Evolutionary conservation across 2,888 invertebrate genomes (phyloP), one percentile per base, ranked within the genome.

Genomic region (Spatulosminthurus flaviceps): DNA sequence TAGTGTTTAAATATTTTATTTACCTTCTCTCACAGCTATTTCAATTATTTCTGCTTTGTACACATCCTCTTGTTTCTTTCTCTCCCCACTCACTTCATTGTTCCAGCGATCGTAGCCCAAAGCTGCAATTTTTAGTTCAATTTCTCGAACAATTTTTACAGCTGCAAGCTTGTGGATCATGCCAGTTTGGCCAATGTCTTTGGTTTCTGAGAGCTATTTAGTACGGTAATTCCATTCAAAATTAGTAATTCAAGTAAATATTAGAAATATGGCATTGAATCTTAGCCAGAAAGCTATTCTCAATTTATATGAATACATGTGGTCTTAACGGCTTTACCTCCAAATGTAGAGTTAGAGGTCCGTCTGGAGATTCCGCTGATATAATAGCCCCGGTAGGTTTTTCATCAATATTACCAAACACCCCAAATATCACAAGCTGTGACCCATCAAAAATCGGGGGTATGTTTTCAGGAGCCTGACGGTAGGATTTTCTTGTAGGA

Each of bases 381-480:
- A 85, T 81, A 0, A 41, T 77, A 1, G 81, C 83, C 21, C 80
- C 80, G 19, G 77, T 79, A 1, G 83, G 84, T 42, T 70, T 73
- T 34, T 79, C 60, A 1, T 41, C 42, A 9, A 26, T 64, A 11
- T 77, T 72, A 2, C 60, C 61, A 66, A 85, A 85, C 13, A 84
- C 22, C 21, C 83, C 84, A 75, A 84, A 83, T 1, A 84, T 81
- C 0, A 86, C 64, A 26, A 85, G 41, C 24, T 85, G 84, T 19
- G 83, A 83, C 16, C 85, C 86, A 75, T 86, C 85, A 79, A 85
- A 85, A 41, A 86, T 79, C 43, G 85, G 84, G 7, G 84, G 84
- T n/a, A 85, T 81, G 26, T 82, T 73, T 22, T 80, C 79, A 1
- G 85, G 84, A 19, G 81, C 81, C 51, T 84, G 83, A n/a, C 29